Percentiles rank a stretch among this genome's conserved stretches.
phyloP scores from a whole-genome alignment of 2,797 vertebrate genomes.

The Sebastes diploproa region DNA sequence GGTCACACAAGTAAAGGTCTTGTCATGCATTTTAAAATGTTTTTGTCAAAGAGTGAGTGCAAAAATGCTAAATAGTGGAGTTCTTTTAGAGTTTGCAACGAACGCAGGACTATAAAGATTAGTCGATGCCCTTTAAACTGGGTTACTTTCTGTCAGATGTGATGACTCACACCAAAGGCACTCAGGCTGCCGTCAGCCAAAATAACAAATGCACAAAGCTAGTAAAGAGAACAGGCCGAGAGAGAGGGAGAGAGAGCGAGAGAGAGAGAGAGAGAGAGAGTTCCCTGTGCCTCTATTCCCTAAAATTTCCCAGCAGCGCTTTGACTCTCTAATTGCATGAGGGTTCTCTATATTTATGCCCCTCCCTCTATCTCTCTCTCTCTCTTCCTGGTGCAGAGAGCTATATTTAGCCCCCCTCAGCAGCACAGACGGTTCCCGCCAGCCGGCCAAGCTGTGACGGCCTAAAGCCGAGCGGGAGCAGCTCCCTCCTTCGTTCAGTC shows the following conservation, averaged over 20 bases:
- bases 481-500: conserved; percentile 26
- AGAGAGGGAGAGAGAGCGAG: conserved; percentile 5
- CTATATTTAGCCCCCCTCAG: conserved; percentile 81
- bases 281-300: conserved; percentile 37
- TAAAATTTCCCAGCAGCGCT: conserved; percentile 64
- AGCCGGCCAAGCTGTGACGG: conserved; percentile 61
- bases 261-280: conserved; percentile 15
- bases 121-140: conserved; percentile 39
- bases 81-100: background rate
- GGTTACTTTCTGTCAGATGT: conserved; percentile 25
- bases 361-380: conserved; percentile 50
- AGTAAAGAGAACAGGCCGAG: conserved; percentile 21
- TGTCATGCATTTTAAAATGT: background rate
- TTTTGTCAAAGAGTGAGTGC: background rate
- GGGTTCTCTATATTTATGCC: conserved; percentile 70
- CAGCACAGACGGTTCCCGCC: conserved; percentile 75
- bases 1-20: background rate
- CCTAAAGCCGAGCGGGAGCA: conserved; percentile 38
- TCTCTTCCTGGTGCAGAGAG: conserved; percentile 73
- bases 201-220: conserved; percentile 42
- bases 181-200: conserved; percentile 31
- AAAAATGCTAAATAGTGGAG: background rate
- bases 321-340: conserved; percentile 76
- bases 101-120: conserved; percentile 14
- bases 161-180: conserved; percentile 59